Evolutionary conservation across 2,797 vertebrate species (phyloP).

Genomic region (Xenops minutus): DNA sequence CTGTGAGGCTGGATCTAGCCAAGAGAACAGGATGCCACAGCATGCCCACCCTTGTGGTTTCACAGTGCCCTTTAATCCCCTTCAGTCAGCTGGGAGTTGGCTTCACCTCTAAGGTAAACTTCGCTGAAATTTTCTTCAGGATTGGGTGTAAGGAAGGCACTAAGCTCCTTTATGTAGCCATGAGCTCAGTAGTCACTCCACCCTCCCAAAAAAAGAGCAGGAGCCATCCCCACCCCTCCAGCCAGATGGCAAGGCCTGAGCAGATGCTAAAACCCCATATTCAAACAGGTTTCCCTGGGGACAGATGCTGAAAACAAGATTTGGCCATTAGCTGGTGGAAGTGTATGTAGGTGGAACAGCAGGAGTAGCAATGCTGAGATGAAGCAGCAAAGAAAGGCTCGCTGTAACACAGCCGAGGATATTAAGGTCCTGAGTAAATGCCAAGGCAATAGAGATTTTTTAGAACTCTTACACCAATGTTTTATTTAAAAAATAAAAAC

Average conservation of each 20-base stretch:
- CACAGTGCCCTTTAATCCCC: neutral
- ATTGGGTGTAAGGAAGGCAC: neutral
- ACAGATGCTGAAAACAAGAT: constrained; percentile 5
- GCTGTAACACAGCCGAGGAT: neutral
- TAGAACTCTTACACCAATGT: neutral
- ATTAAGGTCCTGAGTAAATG: neutral
- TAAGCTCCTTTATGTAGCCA: neutral
- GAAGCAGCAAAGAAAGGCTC: neutral
- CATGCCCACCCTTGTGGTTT: neutral
- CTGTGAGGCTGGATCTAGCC: neutral
- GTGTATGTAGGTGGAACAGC: neutral
- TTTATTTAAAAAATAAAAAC: neutral
- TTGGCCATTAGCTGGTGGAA: neutral
- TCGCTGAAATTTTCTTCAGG: neutral
- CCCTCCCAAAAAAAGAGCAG: neutral
- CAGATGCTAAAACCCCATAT: neutral
- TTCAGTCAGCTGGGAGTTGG: neutral
- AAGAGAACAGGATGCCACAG: neutral
- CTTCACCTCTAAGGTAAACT: neutral
- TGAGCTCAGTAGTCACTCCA: neutral
- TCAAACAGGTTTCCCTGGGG: neutral
- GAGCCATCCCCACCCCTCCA: neutral
- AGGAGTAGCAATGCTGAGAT: neutral
- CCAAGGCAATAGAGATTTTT: neutral
- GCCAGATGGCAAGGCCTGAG: neutral